phyloP scores from a whole-genome alignment of 2,113 vertebrate species.

The Pavo muticus region DNA sequence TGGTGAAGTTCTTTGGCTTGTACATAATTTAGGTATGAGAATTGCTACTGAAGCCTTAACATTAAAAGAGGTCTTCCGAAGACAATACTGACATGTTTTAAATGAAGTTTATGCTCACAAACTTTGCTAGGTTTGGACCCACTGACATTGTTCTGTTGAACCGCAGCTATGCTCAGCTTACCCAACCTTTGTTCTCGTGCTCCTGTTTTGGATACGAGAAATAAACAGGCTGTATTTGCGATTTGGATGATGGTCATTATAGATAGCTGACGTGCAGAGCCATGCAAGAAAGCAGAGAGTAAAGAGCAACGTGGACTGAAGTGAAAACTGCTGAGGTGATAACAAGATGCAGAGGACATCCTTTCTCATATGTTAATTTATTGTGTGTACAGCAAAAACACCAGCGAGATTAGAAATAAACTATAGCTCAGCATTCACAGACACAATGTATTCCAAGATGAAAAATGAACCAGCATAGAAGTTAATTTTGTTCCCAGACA shows the following conservation, averaged over 20 bases:
- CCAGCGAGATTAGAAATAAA: not conserved
- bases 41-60: not conserved
- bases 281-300: not conserved
- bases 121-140: not conserved
- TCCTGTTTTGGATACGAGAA: slow-evolving; percentile 10
- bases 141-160: not conserved
- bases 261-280: slow-evolving; percentile 10
- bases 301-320: slow-evolving; percentile 20
- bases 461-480: not conserved
- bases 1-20: not conserved
- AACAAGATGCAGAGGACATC: not conserved
- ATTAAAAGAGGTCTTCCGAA: not conserved
- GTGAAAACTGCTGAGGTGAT: slow-evolving; percentile 22
- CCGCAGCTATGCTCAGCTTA: not conserved
- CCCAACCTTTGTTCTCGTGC: not conserved
- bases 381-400: not conserved
- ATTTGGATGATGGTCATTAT: not conserved
- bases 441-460: not conserved
- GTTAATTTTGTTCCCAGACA: not conserved
- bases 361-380: not conserved
- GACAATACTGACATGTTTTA: not conserved
- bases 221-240: slow-evolving; percentile 6
- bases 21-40: not conserved
- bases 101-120: not conserved
- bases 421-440: not conserved